Base-by-base conservation (phyloP, 1,140 invertebrate species). In the Ceratosolen solmsi region DNA sequence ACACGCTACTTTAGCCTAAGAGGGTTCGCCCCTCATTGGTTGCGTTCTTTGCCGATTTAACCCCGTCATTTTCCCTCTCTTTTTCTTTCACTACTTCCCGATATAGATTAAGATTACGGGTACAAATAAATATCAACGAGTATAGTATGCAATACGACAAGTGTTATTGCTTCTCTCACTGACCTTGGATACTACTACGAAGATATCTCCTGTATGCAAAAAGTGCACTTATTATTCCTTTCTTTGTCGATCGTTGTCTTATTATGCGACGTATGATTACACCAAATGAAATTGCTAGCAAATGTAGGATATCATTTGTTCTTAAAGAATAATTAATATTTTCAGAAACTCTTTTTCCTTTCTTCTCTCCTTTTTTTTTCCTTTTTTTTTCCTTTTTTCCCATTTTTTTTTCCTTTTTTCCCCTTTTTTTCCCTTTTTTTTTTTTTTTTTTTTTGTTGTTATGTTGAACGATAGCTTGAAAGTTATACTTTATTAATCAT, bases 21-120 rank as follows among this genome's bases (percentile, higher is more conserved):
- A 56, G 71, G 41, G 49, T 36, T 54, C 38, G 25, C 46, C 71
- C 38, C 63, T 36, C 36, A 8, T 20, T 2, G 4, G 1, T 8
- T 27, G 9, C 41, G 22, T 56, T 54, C 30, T 17, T 33, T 36
- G n/a, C 20, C 51, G 51, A 75, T 58, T 75, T 75, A 56, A 36
- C 73, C 73, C 54, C 36, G 33, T 56, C 15, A 73, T 56, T 73
- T 73, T 36, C 25, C 30, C 27, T 72, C 46, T 72, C 41, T 27
- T 11, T 30, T 49, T 56, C 27, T 56, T 36, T 56, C 41, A 30
- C 27, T 33, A 7, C 5, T 30, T 46, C 38, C n/a, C 22, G 4
- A n/a, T 68, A 51, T 27, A 51, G n/a, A 54, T 33, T 33, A n/a
- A 74, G 71, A 74, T 74, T 36, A 33, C 46, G 36, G n/a, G 46